phyloP scores from a whole-genome alignment of 1,140 invertebrate species.

The Mesaphorura yosii region DNA sequence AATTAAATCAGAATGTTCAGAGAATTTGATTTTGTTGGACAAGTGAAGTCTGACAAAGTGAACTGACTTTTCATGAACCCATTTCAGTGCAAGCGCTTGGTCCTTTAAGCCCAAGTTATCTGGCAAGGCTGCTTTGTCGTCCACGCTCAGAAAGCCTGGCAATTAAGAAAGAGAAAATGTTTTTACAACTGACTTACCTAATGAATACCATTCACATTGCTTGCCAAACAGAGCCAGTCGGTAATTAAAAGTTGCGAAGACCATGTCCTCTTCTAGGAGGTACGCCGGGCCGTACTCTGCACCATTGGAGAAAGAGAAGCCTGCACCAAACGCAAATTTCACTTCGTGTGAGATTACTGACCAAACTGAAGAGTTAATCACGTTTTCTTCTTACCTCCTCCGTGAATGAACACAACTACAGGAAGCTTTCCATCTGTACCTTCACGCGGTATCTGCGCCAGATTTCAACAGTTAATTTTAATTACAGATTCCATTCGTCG shows the following conservation, averaged over 20 bases:
- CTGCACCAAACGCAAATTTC: too few relatives aligned
- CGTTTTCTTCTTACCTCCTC: constrained; percentile 7
- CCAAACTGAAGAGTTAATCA: neutral
- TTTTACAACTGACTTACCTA: neutral
- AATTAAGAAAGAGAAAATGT: neutral
- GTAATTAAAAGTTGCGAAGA: constrained; percentile 54
- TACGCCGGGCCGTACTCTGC: constrained; percentile 41
- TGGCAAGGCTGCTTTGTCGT: constrained; percentile 6
- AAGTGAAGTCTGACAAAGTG: too few relatives aligned
- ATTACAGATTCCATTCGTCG: neutral
- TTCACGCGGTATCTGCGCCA: too few relatives aligned
- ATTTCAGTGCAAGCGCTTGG: constrained; percentile 15
- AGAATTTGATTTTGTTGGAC: too few relatives aligned
- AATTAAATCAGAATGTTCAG: too few relatives aligned
- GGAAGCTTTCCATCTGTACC: constrained; percentile 11
- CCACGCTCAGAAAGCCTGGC: constrained; percentile 18
- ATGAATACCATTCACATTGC: neutral
- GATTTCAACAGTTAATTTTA: too few relatives aligned
- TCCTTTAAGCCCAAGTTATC: constrained; percentile 20
- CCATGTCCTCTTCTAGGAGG: constrained; percentile 48
- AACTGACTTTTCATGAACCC: constrained; percentile 10
- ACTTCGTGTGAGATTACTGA: too few relatives aligned
- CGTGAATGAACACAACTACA: constrained; percentile 20
- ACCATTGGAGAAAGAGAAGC: neutral
- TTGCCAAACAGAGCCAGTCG: constrained; percentile 44